phyloP scores from a whole-genome alignment of 2,113 vertebrate genomes.

The Thymallus thymallus region DNA sequence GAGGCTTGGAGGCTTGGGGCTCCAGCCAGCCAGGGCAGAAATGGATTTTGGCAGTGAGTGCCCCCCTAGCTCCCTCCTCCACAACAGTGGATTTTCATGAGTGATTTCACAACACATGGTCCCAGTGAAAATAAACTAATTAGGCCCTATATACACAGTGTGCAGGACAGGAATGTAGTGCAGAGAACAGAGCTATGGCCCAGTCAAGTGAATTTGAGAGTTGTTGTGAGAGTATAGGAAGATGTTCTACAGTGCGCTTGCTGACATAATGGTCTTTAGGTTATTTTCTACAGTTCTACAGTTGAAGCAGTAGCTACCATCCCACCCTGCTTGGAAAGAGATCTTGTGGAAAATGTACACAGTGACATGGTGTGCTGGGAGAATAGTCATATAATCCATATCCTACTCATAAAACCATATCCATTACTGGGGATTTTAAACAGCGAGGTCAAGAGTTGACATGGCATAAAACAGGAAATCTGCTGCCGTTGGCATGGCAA shows the following conservation, averaged over 20 bases:
- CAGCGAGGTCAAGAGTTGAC: constrained; percentile 66
- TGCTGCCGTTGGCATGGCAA: constrained; percentile 68
- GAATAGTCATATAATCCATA: constrained; percentile 20
- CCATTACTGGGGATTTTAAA: constrained; percentile 56
- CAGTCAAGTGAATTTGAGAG: no score
- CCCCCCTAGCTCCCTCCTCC: background rate
- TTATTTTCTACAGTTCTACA: background rate
- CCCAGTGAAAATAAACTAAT: constrained; percentile 29
- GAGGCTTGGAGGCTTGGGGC: no score
- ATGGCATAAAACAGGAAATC: constrained; percentile 55
- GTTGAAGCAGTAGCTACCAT: constrained; percentile 7
- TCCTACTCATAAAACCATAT: constrained; percentile 55
- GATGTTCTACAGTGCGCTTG: no score
- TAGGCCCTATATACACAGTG: background rate
- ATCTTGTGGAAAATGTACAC: constrained; percentile 60
- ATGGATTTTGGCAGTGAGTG: constrained; percentile 23
- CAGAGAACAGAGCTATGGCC: background rate
- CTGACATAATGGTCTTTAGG: no score
- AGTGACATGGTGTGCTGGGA: constrained; percentile 51
- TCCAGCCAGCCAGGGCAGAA: background rate
- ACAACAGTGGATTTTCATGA: constrained; percentile 20
- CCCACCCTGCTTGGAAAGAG: background rate
- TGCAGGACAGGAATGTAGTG: background rate
- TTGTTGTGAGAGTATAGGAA: no score
- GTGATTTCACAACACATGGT: constrained; percentile 28